Base-by-base conservation (phyloP, 2,888 invertebrate genomes). In the Protula sp. region DNA sequence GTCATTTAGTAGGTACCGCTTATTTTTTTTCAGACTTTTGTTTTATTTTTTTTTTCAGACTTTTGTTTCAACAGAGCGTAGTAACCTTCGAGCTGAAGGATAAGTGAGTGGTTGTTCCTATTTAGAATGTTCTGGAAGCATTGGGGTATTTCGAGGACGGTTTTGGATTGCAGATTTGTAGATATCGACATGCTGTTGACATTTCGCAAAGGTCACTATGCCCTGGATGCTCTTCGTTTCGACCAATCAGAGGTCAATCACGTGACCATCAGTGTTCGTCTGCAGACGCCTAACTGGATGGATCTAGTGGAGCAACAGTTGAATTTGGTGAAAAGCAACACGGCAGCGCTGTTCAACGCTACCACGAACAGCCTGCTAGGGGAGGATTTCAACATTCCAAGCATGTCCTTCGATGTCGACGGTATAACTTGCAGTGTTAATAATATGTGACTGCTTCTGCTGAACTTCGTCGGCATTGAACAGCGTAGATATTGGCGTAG, bases 131-230 rank as follows among this genome's bases (percentile, higher is more conserved):
- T n/a, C n/a, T n/a, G n/a, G n/a, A n/a, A n/a, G n/a, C n/a, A n/a
- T n/a, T n/a, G n/a, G n/a, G n/a, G n/a, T n/a, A n/a, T n/a, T n/a
- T n/a, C n/a, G n/a, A n/a, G n/a, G n/a, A n/a, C n/a, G n/a, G n/a
- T n/a, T n/a, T n/a, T n/a, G n/a, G n/a, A n/a, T n/a, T n/a, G 59
- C 64, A 82, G 83, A 65, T 94, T 94, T 81, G 89, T 94, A 22
- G 91, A 89, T 28, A 90, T 88, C 62, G 89, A 90, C 22, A 88
- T 97, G 84, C 92, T 92, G 88, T 87, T 97, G 29, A 93, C 94
- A 5, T 94, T 95, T 78, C 86, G 91, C 69, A 91, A 92, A 74
- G 94, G 95, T 0, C 89, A 90, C 75, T 88, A 89, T 68, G 95
- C 95, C 2, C 80, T 98, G 27, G 77, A 81, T 27, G 83, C 83